phyloP scores from a whole-genome alignment of 1,140 invertebrate species.

The Adelges cooleyi region DNA sequence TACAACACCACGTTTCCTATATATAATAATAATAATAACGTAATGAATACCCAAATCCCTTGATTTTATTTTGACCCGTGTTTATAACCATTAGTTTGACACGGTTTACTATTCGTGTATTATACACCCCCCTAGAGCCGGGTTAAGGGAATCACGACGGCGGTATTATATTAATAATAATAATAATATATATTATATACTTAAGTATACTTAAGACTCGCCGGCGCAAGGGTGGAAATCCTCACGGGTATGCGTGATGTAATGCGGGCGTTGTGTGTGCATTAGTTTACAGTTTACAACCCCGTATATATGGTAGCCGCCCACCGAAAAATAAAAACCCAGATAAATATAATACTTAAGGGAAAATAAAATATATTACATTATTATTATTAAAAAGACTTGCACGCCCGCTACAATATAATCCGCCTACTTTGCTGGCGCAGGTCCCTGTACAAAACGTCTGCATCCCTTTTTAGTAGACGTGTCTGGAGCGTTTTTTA shows the following conservation, averaged over 20 bases:
- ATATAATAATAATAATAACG: too few species aligned
- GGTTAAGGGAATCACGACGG: not conserved
- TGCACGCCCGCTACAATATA: too few species aligned
- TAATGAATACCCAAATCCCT: not conserved
- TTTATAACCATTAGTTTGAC: slow-evolving; percentile 13
- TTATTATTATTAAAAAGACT: too few species aligned
- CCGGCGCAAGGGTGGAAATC: slow-evolving; percentile 1
- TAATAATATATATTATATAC: not conserved
- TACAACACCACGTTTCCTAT: slow-evolving; percentile 6
- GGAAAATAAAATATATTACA: slow-evolving; percentile 4
- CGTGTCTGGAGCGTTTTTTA: too few species aligned
- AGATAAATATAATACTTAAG: not conserved
- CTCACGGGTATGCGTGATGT: slow-evolving; percentile 21
- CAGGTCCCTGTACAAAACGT: too few species aligned
- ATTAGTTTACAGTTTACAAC: not conserved
- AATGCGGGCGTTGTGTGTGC: slow-evolving; percentile 14
- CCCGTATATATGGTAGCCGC: not conserved
- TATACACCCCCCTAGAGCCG: too few species aligned
- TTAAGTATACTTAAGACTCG: not conserved
- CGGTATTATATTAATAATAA: not conserved
- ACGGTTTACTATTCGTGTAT: slow-evolving; percentile 2
- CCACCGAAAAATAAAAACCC: not conserved
- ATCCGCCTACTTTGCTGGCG: not conserved
- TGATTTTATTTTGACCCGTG: not conserved
- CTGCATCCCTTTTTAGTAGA: too few species aligned